Base-by-base conservation (phyloP, 1,140 invertebrate species). In the Drosophila fuyamai region DNA sequence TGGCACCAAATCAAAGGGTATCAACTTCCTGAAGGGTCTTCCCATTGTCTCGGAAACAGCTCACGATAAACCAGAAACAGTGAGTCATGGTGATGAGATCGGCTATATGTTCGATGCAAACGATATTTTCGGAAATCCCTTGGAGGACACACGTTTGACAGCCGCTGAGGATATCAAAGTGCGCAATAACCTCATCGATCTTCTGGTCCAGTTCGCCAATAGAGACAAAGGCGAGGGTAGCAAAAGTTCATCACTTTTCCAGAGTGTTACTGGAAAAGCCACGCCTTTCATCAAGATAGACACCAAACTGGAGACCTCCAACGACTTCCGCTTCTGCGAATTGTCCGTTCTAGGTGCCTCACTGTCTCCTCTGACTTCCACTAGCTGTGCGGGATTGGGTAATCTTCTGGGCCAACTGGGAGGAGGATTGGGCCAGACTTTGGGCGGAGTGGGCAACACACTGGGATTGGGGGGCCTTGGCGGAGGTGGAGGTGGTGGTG, bases 11-110 rank as follows among this genome's bases (percentile, higher is more conserved):
- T 94, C 93, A 10, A 94, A 94, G 55, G 95, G 95, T 5, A 93
- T 93, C 8, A 93, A 93, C 46, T 96, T 96, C 76, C 90, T 96
- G 1, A 91, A 92, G 14, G 95, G 95, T 6, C 86, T 95, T 3
- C 94, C 95, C 5, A 89, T 96, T n/a, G 93, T 94, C 13, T 91
- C 93, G 53, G 71, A 80, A 70, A 57, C 83, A 1, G 86, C 76
- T 5, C 53, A 53, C 80, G 89, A 80, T 90, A 80, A 85, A 1
- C 57, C 81, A 0, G 94, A 76, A 54, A 91, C 89, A 9, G 94
- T 95, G 1, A 92, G 93, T 9, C 95, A 96, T 79, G 95, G 95
- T 1, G 95, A 96, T 78, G 95, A 96, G 77, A 84, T 96, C 6
- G 94, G 94, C 29, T 96, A 95, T 60, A 92, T 96, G 70, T 96